Evolutionary conservation across 2,113 vertebrate species (phyloP), one percentile per base, ranked within the genome.

Genomic region (Phylloscopus trochilus): DNA sequence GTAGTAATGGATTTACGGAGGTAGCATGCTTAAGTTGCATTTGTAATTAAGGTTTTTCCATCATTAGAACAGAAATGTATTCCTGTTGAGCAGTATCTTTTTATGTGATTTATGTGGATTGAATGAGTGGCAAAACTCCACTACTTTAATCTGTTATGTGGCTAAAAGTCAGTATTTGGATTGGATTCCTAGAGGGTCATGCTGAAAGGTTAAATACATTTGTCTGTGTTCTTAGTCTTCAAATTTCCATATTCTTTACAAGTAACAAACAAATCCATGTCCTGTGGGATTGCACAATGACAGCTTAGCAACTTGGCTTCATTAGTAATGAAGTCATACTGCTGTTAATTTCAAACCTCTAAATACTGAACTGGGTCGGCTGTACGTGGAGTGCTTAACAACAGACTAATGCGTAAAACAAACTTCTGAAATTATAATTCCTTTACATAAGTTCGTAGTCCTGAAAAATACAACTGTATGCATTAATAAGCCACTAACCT

Each of bases 11-110:
- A 96, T 97, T 86, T 97, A 95, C 95, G 70, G 83, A 90, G 85
- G 83, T 97, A 96, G 87, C 95, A 94, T 91, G 90, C 92, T 96
- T 95, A 89, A 97, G 93, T 95, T 95, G 96, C 89, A 96, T 97
- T 98, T 97, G 75, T 98, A 98, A 98, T 98, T 96, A 97, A 94
- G 60, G 37, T 74, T 93, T 94, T 95, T 96, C 94, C 94, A 92
- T 98, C 97, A 93, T 91, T 96, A 90, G 75, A 95, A 76, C 94
- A 97, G 91, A 97, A 96, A 96, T 95, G 91, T 83, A 87, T 96
- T 98, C 97, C 95, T 95, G 87, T 95, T 97, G 94, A 97, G 96
- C 96, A 89, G 9, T 92, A 92, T 95, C 92, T 96, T 97, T 98
- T 97, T 96, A 82, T 95, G 96, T 96, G 94, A 95, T 93, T 97